Evolutionary conservation across 1,140 invertebrate species (phyloP), one percentile per base, ranked within the genome.

Genomic region (Onthophagus taurus): DNA sequence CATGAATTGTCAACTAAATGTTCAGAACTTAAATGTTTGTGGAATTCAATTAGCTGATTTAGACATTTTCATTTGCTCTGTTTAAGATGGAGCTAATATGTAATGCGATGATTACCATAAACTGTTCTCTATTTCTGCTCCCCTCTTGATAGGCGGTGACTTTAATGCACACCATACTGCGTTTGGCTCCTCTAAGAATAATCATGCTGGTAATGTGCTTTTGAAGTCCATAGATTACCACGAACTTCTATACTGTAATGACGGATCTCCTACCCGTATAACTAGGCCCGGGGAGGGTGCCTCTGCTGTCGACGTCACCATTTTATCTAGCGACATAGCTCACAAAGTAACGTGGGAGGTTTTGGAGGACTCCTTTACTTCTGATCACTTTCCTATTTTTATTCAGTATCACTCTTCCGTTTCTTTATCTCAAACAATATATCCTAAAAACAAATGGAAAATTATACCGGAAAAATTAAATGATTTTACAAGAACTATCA

Each of bases 1-100:
- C n/a, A n/a, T n/a, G n/a, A n/a, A n/a, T n/a, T n/a, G n/a, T n/a
- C n/a, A n/a, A n/a, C n/a, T n/a, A n/a, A n/a, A n/a, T n/a, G n/a
- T n/a, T n/a, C n/a, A n/a, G n/a, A n/a, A n/a, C n/a, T 36, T 36
- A 8, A 36, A 36, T 36, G 34, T 20, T 12, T 36, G 34, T 36
- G 34, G 18, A 19, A 20, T 9, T 19, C 21, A 36, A 9, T 12
- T 33, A 2, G 12, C 31, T 14, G 12, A n/a, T 8, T 33, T 33
- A 14, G 31, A 16, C 17, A 14, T 33, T 13, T 7, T 16, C 12
- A 18, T 36, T 16, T 17, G 3, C 21, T 2, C 17, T 14, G 34
- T 20, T 16, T 36, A 36, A 8, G 17, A 12, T 18, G 14, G 17
- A 20, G 34, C 14, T 18, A 33, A 33, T 8, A 7, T 33, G 8